Conservation (phyloP, 1,140 invertebrate species). For the Macrobrachium rosenbergii region DNA sequence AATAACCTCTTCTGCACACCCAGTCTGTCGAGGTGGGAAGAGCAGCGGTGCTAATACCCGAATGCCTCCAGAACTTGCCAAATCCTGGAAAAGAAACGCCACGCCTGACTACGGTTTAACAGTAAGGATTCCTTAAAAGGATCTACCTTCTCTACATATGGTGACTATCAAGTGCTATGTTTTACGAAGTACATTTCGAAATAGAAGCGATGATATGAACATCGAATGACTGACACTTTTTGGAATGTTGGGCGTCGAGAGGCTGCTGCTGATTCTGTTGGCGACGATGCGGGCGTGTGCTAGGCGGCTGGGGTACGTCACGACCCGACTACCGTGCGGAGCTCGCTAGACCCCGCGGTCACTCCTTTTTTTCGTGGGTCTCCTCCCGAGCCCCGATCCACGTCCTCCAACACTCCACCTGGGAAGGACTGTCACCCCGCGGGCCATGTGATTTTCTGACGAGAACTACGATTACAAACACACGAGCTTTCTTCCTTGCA, state of each 20-base stretch:
- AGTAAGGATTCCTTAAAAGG: no score
- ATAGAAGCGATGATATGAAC: no score
- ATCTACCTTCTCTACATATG: no score
- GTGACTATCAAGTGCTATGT: no score
- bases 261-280: not conserved
- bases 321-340: slow-evolving; percentile 37
- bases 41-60: slow-evolving; percentile 4
- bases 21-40: not conserved
- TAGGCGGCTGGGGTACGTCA: slow-evolving; percentile 17
- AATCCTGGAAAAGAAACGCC: no score
- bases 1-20: not conserved
- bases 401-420: not conserved
- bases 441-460: slow-evolving; percentile 18
- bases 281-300: slow-evolving; percentile 37
- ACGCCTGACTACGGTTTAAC: no score
- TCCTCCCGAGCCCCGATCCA: not conserved
- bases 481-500: no score
- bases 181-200: no score
- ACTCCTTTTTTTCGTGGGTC: not conserved
- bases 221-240: not conserved
- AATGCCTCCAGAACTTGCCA: no score
- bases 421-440: not conserved
- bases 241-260: not conserved
- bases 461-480: not conserved
- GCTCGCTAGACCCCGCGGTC: slow-evolving; percentile 14